Base-by-base conservation (phyloP, 2,797 vertebrate genomes). In the Bradypodion ventrale region DNA sequence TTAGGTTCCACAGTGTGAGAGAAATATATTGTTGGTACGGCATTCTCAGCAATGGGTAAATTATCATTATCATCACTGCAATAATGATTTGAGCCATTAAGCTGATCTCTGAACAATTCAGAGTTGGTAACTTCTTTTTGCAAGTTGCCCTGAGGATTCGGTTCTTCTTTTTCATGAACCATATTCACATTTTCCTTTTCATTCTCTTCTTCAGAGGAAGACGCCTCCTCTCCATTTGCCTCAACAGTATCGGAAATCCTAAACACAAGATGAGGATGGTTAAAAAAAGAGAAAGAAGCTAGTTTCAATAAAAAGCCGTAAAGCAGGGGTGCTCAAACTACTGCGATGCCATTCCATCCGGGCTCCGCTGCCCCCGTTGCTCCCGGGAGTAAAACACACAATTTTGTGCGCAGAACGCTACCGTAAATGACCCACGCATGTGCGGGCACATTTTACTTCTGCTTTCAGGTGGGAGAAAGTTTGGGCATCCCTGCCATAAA, bases 1-100 rank as follows among this genome's bases (percentile, higher is more conserved):
- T 98, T 98, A 94, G 97, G 98, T 91, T 99, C 98, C 5, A 97
- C 96, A n/a, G 98, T 99, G 94, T 99, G 98, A 93, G 96, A 97
- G 93, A 99, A 97, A 93, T 97, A 97, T 96, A 98, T 98, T 90
- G 98, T 97, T 83, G 96, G 95, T 91, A 96, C 87, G 86, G 92
- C 94, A 85, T 94, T 94, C 49, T 95, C 93, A 85, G 83, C 92
- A 83, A 56, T 65, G 90, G 93, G 96, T 91, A 89, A 89, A 70
- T 82, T 79, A 7, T 78, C 90, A 60, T 93, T 95, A 37, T 95
- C 95, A 46, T 96, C 92, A 23, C 92, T 95, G 68, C 86, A 88
- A 15, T 93, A 92, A 3, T 91, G 92, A 78, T 63, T 23, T 7
- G 93, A 91, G 80, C 93, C 91, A 69, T 92, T 94, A 63, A 91